A percentile compares a stretch with the other conserved stretches of the same genome.
Conservation (phyloP, 2,888 invertebrate genomes). For the Cryptus armator region DNA sequence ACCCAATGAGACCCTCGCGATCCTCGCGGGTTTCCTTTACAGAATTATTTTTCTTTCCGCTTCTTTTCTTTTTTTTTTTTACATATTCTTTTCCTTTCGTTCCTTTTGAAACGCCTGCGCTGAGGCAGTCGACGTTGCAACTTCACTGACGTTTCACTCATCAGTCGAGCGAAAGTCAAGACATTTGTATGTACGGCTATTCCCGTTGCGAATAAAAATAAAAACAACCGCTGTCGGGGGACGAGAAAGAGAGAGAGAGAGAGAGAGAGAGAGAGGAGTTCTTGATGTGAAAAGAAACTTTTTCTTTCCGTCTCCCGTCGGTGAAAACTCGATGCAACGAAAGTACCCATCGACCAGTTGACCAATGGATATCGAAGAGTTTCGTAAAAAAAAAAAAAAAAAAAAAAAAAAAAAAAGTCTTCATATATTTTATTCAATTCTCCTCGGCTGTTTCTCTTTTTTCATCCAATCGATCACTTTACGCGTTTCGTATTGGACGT, state of each 20-base stretch:
- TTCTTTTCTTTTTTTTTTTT: background rate
- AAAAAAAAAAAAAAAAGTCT: conserved; percentile 19
- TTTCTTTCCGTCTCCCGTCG: conserved; percentile 26
- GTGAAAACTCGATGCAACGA: conserved; percentile 34
- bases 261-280: background rate
- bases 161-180: conserved; percentile 65
- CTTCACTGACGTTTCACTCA: conserved; percentile 61
- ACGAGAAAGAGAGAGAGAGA: background rate
- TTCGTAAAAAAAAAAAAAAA: background rate
- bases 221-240: background rate
- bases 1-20: conserved; percentile 27
- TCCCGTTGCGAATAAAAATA: conserved; percentile 37
- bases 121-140: conserved; percentile 22
- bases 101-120: conserved; percentile 29
- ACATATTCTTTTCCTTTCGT: conserved; percentile 1
- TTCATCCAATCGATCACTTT: conserved; percentile 1
- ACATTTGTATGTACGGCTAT: conserved; percentile 51
- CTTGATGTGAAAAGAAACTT: conserved; percentile 48
- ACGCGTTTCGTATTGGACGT: background rate
- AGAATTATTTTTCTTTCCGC: conserved; percentile 10
- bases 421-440: conserved; percentile 26
- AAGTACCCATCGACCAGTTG: background rate
- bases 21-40: conserved; percentile 47
- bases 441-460: background rate
- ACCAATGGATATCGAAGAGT: conserved; percentile 7